Evolutionary conservation across 2,888 invertebrate species (phyloP).

Genomic region (Synanthedon andrenaeformis): DNA sequence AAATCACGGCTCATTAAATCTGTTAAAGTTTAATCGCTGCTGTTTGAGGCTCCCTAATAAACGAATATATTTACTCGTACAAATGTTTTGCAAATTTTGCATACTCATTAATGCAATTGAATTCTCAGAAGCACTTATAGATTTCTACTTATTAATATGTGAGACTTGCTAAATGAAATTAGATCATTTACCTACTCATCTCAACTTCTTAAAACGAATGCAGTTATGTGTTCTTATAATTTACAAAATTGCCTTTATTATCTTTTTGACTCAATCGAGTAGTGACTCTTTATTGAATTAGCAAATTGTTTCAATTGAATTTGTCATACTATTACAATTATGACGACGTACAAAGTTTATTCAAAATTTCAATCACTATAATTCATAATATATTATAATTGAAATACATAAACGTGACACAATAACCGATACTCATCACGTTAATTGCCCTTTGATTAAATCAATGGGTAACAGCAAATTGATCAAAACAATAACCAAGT

Average conservation of each 20-base stretch:
- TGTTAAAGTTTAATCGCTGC: too few relatives aligned
- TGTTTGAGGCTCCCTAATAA: too few relatives aligned
- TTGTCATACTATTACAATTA: not conserved
- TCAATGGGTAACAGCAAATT: slow-evolving; percentile 29
- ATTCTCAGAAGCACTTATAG: too few relatives aligned
- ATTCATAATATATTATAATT: not conserved
- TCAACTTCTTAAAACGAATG: too few relatives aligned
- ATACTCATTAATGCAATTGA: too few relatives aligned
- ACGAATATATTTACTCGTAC: too few relatives aligned
- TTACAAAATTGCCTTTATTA: not conserved
- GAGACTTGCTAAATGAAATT: too few relatives aligned
- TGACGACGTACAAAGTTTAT: too few relatives aligned
- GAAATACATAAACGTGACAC: slow-evolving; percentile 17
- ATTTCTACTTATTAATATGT: too few relatives aligned
- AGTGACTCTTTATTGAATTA: not conserved
- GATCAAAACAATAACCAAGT: slow-evolving; percentile 19
- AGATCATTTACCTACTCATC: too few relatives aligned
- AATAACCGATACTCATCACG: slow-evolving; percentile 28
- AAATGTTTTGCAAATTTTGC: too few relatives aligned
- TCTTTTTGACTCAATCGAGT: not conserved
- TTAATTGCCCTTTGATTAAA: slow-evolving; percentile 46
- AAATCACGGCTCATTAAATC: too few relatives aligned
- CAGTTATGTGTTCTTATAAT: not conserved
- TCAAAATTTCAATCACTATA: not conserved
- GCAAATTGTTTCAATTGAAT: not conserved